Evolutionary conservation across 2,888 invertebrate genomes (phyloP), one percentile per base, ranked within the genome.

Genomic region (Drosophila anomalata): DNA sequence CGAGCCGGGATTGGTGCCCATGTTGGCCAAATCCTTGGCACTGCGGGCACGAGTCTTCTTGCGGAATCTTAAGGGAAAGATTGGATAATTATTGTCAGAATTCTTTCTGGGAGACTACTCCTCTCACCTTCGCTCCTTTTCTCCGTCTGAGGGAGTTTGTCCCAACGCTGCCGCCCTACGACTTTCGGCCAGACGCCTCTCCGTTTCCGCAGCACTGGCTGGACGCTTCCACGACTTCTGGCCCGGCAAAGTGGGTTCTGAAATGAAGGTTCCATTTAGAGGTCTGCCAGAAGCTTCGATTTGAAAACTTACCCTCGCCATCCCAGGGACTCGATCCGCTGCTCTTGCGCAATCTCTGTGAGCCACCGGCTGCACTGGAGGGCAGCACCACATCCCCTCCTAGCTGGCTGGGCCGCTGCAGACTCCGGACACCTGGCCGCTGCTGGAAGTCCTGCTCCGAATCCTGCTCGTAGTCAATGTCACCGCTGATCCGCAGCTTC

Each of bases 251-350:
- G 86, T 69, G 9, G 89, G 88, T 59, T 90, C 90, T 90, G 59
- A 5, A 47, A 9, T 1, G 1, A 7, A 8, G 7, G 2, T 29
- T 0, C 8, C 0, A 8, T 29, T 2, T 8, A 9, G 29, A 29
- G 29, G 7, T 29, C 9, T 29, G 2, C 0, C 2, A 3, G 2
- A 8, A 29, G 29, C 2, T 9, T 9, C 9, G 29, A 29, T 29
- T 9, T 9, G 29, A 2, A 8, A 1, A 65, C 70, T 66, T 67
- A 92, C 92, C 92, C 78, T 92, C 92, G 7, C 92, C 91, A 81
- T 94, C 95, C 93, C 95, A 94, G 12, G 94, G 92, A 47, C 91
- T 91, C 0, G 92, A 92, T 29, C 91, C 92, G 57, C 92, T 92
- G 76, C 91, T 92, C 58, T 92, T 92, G 36, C 92, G 89, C 51